Base-by-base conservation (phyloP, 2,888 invertebrate species). In the Chymomyza caudatula region DNA sequence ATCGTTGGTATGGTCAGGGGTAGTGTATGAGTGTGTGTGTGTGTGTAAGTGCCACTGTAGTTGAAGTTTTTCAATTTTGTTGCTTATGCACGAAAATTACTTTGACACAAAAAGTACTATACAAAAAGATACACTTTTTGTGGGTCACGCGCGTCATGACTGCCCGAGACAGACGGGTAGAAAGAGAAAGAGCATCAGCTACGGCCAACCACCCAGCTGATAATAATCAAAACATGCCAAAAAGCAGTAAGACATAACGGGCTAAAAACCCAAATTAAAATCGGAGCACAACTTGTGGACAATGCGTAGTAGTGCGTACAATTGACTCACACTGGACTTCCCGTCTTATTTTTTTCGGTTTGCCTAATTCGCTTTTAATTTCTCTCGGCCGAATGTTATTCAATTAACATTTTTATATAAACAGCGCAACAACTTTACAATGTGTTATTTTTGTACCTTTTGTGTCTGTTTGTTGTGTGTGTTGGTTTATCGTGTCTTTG, bases 191-290 rank as follows among this genome's bases (percentile, higher is more conserved):
- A 19, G 49, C 11, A 37, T 37, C 11, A 11, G 11, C 29, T 37
- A 37, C 29, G 29, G 29, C 43, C 47, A 84, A 81, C 85, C 86
- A 87, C 87, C 87, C 85, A 79, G 84, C 80, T 82, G 80, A 80
- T 80, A 85, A 83, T 78, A 81, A 81, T 81, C 87, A 83, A 85
- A 87, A 83, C 87, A 87, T 83, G 86, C 87, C 84, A 81, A 80
- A 85, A 69, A 65, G n/a, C n/a, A 57, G 49, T 62, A 77, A 68
- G 60, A 57, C 59, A 17, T 19, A 63, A 54, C 54, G 42, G 43
- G 43, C 29, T 57, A 66, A 76, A 83, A 85, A 80, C 66, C 78
- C 72, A 86, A 82, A 87, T 81, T 87, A 83, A 81, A 81, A 85
- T 79, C 86, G 62, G 86, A 83, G 84, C 85, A 81, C 65, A 65